phyloP scores from a whole-genome alignment of 2,113 vertebrate genomes.

The Ranitomeya imitator region DNA sequence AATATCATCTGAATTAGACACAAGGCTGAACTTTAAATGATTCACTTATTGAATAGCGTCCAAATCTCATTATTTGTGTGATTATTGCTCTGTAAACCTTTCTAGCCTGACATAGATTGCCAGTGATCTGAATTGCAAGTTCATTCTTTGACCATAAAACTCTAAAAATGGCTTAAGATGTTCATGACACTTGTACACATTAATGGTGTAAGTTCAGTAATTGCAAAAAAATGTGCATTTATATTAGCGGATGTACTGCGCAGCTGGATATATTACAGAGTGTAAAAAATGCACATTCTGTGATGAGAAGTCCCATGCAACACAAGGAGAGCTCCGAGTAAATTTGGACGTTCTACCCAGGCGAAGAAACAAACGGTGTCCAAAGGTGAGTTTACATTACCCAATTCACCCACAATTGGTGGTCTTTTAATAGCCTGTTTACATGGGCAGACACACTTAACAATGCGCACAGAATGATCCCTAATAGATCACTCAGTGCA shows the following conservation, averaged over 20 bases:
- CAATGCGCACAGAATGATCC: no score
- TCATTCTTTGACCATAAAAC: neutral
- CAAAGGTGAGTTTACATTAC: no score
- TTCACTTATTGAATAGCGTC: neutral
- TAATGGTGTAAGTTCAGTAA: neutral
- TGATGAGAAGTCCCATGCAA: no score
- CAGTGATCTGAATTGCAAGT: neutral
- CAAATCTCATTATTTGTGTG: neutral
- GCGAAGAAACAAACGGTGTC: no score
- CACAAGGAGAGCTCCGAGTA: no score
- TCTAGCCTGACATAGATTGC: neutral
- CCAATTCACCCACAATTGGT: no score
- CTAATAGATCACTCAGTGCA: no score
- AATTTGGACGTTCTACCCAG: no score
- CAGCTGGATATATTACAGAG: neutral
- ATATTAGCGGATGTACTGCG: neutral
- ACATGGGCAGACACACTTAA: no score
- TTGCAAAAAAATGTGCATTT: neutral
- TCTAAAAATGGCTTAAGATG: neutral
- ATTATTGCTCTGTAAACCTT: constrained; percentile 13
- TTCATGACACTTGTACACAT: neutral
- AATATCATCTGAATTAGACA: neutral
- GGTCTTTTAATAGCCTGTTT: no score
- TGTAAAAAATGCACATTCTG: neutral
- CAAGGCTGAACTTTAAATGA: neutral